Percentiles rank a stretch among this genome's conserved stretches.
Evolutionary conservation across 2,797 vertebrate species (phyloP).

Genomic region (Schizopygopsis malacanthus): DNA sequence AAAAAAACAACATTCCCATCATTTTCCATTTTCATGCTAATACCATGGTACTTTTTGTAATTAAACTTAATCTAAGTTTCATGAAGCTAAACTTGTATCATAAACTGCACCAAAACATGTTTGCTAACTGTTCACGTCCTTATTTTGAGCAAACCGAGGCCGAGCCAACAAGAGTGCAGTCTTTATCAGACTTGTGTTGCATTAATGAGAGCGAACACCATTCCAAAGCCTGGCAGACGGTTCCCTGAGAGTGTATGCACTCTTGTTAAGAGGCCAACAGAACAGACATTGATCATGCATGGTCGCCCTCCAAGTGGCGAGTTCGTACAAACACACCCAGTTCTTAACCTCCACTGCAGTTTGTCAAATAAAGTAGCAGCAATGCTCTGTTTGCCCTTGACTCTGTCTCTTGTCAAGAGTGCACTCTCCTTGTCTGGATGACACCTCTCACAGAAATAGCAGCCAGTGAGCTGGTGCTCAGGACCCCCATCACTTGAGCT

Average conservation of each 20-base stretch:
- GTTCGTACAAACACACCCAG: slow-evolving; percentile 52
- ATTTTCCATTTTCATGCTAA: background rate
- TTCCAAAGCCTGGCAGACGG: slow-evolving; percentile 13
- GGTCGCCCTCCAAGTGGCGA: slow-evolving; percentile 36
- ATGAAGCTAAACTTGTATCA: background rate
- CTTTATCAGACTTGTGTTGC: slow-evolving; percentile 9
- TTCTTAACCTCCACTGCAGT: slow-evolving; percentile 62
- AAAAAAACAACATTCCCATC: background rate
- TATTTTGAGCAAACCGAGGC: slow-evolving; percentile 16
- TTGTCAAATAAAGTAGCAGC: slow-evolving; percentile 57
- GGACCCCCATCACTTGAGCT: slow-evolving; percentile 69
- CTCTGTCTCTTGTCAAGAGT: slow-evolving; percentile 66
- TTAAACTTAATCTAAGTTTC: background rate
- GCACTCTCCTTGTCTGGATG: slow-evolving; percentile 70
- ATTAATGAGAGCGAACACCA: slow-evolving; percentile 21
- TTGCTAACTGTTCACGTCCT: slow-evolving; percentile 1
- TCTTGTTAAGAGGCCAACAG: slow-evolving; percentile 46
- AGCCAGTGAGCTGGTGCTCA: slow-evolving; percentile 59
- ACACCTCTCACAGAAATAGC: slow-evolving; percentile 78
- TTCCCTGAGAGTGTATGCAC: slow-evolving; percentile 29
- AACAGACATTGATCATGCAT: slow-evolving; percentile 49
- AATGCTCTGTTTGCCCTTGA: slow-evolving; percentile 56
- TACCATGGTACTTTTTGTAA: background rate
- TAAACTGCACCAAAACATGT: background rate
- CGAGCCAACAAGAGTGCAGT: background rate